Evolutionary conservation across 2,888 invertebrate species (phyloP).

Genomic region (Sthenelais limicola): DNA sequence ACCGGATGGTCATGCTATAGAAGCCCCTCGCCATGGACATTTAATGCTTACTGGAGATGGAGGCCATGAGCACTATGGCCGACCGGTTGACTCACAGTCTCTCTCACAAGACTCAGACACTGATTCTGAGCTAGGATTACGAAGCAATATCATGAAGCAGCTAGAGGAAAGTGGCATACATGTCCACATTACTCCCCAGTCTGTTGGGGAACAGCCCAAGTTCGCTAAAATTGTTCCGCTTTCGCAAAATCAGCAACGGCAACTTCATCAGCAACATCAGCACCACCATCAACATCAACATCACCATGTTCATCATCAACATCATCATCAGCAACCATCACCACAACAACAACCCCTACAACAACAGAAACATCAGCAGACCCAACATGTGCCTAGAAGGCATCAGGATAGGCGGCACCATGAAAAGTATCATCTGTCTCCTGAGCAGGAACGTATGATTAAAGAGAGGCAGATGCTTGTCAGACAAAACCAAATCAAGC

Average conservation of each 20-base stretch:
- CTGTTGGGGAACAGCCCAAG: constrained; percentile 13
- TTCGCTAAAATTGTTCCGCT: constrained; percentile 29
- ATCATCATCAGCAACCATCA: constrained; percentile 15
- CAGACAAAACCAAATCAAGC: neutral
- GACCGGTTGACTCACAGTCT: neutral
- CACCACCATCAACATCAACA: constrained; percentile 11
- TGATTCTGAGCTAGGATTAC: constrained; percentile 20
- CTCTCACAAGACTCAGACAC: neutral
- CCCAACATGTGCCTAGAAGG: too few relatives aligned
- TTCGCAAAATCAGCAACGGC: neutral
- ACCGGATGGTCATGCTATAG: neutral
- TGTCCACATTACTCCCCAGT: constrained; percentile 23
- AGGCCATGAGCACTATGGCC: neutral
- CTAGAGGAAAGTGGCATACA: constrained; percentile 24
- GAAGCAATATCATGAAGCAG: constrained; percentile 4
- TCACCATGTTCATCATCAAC: constrained; percentile 15
- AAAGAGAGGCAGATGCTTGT: constrained; percentile 33
- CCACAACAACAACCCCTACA: neutral
- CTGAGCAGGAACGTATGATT: constrained; percentile 6
- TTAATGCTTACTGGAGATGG: constrained; percentile 10
- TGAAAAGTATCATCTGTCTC: neutral
- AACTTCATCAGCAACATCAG: constrained; percentile 23
- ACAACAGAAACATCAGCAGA: neutral
- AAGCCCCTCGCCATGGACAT: constrained; percentile 4
- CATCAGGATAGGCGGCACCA: too few relatives aligned